These are phyloP conservation scores for Trididemnum clinides DNA, from an alignment of 23 tunicate genomes.

Conservation along the genomic window DNA sequence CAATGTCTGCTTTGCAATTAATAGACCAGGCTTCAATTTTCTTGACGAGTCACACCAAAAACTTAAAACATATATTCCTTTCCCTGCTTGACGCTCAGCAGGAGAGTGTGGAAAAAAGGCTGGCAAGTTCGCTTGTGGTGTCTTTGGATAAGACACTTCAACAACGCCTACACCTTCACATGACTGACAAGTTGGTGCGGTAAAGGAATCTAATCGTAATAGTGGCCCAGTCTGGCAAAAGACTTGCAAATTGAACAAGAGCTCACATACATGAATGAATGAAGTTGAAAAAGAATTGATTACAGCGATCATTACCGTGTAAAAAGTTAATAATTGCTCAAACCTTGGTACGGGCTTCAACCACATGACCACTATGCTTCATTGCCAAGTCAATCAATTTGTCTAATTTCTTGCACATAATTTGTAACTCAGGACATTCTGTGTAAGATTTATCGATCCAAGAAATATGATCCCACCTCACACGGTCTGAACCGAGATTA, in stretches of 20 bases:
- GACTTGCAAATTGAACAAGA: too few relatives aligned
- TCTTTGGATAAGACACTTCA: too few relatives aligned
- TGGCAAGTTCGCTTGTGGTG: too few relatives aligned
- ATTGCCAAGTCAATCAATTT: slow-evolving; percentile 40
- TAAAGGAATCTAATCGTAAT: too few relatives aligned
- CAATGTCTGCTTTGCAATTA: too few relatives aligned
- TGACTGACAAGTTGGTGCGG: too few relatives aligned
- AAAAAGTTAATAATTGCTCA: background rate
- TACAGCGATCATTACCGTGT: too few relatives aligned
- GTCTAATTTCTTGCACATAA: slow-evolving; percentile 65
- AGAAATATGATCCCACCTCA: slow-evolving; percentile 54
- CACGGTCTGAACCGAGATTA: slow-evolving; percentile 22
- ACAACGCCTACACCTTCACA: too few relatives aligned
- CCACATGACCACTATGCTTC: background rate
- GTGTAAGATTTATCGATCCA: slow-evolving; percentile 57
- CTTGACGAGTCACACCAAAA: background rate
- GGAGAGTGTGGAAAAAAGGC: too few relatives aligned
- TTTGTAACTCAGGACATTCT: slow-evolving; percentile 21
- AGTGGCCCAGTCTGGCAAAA: too few relatives aligned
- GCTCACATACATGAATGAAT: too few relatives aligned
- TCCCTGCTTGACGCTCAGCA: background rate
- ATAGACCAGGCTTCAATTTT: background rate
- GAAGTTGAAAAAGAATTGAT: too few relatives aligned
- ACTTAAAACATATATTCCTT: background rate
- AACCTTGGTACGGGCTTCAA: slow-evolving; percentile 67